Percentiles rank a stretch among this genome's conserved stretches.
These are phyloP conservation scores for Turdus rufiventris DNA, from an alignment of 2,113 vertebrate species.

Conservation along the genomic window DNA sequence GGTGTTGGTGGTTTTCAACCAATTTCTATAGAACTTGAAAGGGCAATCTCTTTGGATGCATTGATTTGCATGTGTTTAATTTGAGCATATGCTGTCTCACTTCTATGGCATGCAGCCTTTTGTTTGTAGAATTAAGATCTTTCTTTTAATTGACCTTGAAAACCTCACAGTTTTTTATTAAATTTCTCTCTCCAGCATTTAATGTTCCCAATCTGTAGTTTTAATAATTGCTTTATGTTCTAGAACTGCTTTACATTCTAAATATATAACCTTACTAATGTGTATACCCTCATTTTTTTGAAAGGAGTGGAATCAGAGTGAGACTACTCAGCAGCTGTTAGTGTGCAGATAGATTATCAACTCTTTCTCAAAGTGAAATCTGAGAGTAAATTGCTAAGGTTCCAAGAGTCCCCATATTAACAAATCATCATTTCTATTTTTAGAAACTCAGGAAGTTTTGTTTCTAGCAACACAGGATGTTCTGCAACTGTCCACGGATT, in stretches of 20 bases:
- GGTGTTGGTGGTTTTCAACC: neutral
- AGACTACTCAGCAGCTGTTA: neutral
- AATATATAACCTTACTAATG: neutral
- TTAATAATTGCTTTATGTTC: neutral
- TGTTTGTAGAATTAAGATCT: neutral
- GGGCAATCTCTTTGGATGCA: neutral
- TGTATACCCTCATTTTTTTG: neutral
- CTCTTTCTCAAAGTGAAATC: neutral
- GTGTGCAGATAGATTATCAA: neutral
- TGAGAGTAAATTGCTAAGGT: neutral
- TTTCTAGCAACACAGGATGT: slow-evolving; percentile 30
- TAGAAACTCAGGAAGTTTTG: slow-evolving; percentile 22
- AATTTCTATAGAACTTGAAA: neutral
- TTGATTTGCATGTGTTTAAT: neutral
- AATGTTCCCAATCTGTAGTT: neutral
- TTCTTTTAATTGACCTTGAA: neutral
- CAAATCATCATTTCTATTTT: neutral
- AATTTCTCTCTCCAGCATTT: neutral
- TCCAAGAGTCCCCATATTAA: neutral
- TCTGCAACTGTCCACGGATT: neutral
- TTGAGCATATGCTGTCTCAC: neutral
- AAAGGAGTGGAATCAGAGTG: neutral
- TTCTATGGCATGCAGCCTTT: neutral
- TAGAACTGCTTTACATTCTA: neutral
- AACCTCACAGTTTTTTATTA: neutral